Conservation (phyloP, 2,888 invertebrate genomes). For the Sarcophaga variegata region DNA sequence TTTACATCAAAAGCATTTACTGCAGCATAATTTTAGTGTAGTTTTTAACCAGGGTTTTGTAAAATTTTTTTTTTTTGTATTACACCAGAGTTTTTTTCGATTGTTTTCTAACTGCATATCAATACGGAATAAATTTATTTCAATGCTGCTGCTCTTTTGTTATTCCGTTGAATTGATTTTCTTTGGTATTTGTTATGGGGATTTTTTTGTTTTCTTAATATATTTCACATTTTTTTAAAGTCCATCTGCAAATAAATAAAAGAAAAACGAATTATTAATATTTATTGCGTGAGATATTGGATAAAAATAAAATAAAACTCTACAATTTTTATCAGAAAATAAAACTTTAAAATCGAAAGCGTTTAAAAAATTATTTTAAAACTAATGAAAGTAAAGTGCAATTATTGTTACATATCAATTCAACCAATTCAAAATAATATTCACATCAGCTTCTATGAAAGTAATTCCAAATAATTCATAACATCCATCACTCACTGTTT, state of each 20-base stretch:
- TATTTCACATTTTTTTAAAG: no score
- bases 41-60: constrained; percentile 14
- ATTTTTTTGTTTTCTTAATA: no score
- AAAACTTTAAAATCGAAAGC: no score
- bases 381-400: no score
- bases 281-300: constrained; percentile 29
- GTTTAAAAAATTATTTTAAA: no score
- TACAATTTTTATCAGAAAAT: no score
- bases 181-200: constrained; percentile 26
- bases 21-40: constrained; percentile 38
- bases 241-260: constrained; percentile 37
- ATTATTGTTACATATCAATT: no score
- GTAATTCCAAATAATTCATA: no score
- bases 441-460: no score
- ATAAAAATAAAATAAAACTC: neutral
- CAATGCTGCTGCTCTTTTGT: neutral
- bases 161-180: no score
- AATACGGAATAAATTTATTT: constrained; percentile 25
- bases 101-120: constrained; percentile 28
- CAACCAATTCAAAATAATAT: no score
- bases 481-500: no score
- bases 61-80: constrained; percentile 8
- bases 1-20: constrained; percentile 9
- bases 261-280: constrained; percentile 9
- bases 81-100: neutral